Conservation (phyloP, 1,140 invertebrate species). For the Dysdera silvatica region DNA sequence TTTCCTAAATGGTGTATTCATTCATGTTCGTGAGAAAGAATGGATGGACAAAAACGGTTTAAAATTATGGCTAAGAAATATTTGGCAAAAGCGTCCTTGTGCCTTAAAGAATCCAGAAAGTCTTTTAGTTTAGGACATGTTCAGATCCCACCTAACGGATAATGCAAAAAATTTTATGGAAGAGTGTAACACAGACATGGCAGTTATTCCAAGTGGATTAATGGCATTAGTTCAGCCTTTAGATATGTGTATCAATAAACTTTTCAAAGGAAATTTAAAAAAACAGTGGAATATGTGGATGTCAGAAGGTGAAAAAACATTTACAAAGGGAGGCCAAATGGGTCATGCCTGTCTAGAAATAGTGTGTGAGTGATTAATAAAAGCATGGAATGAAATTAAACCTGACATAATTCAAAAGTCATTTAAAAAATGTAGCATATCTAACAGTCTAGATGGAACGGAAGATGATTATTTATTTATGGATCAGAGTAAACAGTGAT, state of each 20-base stretch:
- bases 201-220: not conserved
- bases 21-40: conserved; percentile 29
- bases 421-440: too few species aligned
- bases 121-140: not conserved
- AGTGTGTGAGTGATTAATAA: too few species aligned
- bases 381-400: too few species aligned
- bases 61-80: conserved; percentile 30
- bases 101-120: not conserved
- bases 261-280: too few species aligned
- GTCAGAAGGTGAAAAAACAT: too few species aligned
- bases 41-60: conserved; percentile 34
- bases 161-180: not conserved
- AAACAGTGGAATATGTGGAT: too few species aligned
- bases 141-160: not conserved
- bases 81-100: conserved; percentile 20
- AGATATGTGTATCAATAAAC: not conserved
- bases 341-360: too few species aligned
- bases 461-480: too few species aligned
- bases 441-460: too few species aligned
- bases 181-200: not conserved
- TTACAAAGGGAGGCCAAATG: too few species aligned
- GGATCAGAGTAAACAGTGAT: too few species aligned
- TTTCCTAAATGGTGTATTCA: conserved; percentile 25
- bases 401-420: too few species aligned
- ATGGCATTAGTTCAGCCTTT: not conserved